These are phyloP conservation scores for Macrotus californicus DNA, from an alignment of 2,113 vertebrate genomes.

Conservation along the genomic window DNA sequence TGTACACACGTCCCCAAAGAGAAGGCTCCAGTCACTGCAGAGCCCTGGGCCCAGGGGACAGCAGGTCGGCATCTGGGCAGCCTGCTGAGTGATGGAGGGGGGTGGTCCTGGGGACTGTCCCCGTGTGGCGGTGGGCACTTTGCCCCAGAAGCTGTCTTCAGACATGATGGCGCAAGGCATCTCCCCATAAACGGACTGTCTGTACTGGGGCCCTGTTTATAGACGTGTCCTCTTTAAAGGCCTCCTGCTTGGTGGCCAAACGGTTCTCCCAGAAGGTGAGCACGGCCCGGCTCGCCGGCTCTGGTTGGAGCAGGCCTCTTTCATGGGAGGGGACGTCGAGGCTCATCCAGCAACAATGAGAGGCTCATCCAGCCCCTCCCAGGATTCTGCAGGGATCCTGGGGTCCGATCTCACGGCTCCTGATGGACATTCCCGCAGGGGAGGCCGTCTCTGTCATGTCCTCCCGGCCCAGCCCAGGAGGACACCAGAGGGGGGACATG, in stretches of 20 bases:
- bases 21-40: not conserved
- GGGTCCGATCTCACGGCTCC: not conserved
- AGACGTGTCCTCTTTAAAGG: not conserved
- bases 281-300: accelerated
- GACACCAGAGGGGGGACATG: not conserved
- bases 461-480: not conserved
- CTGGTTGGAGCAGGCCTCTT: not conserved
- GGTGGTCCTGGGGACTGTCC: not conserved
- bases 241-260: accelerated
- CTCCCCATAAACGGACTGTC: not conserved
- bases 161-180: accelerated
- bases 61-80: too few relatives aligned
- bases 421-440: not conserved
- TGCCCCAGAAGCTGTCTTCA: not conserved
- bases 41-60: not conserved
- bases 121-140: accelerated
- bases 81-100: accelerated
- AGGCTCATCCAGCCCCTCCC: not conserved
- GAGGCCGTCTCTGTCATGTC: not conserved
- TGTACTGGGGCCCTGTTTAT: accelerated
- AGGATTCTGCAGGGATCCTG: not conserved
- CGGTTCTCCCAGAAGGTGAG: not conserved
- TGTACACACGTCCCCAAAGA: not conserved
- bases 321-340: accelerated
- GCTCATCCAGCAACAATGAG: not conserved